Evolutionary conservation across 2,797 vertebrate genomes (phyloP).

Genomic region (Tragopan temminckii): DNA sequence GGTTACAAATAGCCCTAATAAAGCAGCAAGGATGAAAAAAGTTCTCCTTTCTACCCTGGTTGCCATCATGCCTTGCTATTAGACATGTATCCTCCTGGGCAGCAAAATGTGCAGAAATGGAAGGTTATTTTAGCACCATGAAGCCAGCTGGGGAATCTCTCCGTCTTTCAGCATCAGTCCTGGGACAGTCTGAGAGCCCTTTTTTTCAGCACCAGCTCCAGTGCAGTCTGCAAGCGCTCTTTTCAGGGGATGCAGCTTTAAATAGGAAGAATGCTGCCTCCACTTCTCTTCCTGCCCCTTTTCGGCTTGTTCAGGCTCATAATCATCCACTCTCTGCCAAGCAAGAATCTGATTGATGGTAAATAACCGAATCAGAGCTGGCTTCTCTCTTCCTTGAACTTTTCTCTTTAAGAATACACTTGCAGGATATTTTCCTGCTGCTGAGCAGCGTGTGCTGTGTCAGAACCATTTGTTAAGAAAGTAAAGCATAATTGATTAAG

Average conservation of each 20-base stretch:
- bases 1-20: constrained; percentile 81
- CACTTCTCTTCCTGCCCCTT: constrained; percentile 92
- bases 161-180: constrained; percentile 88
- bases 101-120: constrained; percentile 50
- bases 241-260: constrained; percentile 94
- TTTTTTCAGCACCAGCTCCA: constrained; percentile 90
- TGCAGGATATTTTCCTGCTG: constrained; percentile 14
- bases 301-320: constrained; percentile 83
- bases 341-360: constrained; percentile 86
- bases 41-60: constrained; percentile 79
- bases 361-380: constrained; percentile 85
- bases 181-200: constrained; percentile 79
- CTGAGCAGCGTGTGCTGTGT: neutral
- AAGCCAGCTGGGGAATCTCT: constrained; percentile 80
- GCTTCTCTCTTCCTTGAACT: constrained; percentile 69
- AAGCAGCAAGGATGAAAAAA: constrained; percentile 81
- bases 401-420: constrained; percentile 40
- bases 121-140: constrained; percentile 83
- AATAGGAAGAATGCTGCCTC: constrained; percentile 98
- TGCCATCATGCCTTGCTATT: constrained; percentile 81
- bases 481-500: neutral
- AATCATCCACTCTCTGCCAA: constrained; percentile 86
- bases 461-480: neutral
- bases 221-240: constrained; percentile 87
- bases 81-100: constrained; percentile 79